A percentile compares a stretch with the other conserved stretches of the same genome.
These are phyloP conservation scores for Cotesia vestalis DNA, from an alignment of 1,140 invertebrate species.

Conservation along the genomic window DNA sequence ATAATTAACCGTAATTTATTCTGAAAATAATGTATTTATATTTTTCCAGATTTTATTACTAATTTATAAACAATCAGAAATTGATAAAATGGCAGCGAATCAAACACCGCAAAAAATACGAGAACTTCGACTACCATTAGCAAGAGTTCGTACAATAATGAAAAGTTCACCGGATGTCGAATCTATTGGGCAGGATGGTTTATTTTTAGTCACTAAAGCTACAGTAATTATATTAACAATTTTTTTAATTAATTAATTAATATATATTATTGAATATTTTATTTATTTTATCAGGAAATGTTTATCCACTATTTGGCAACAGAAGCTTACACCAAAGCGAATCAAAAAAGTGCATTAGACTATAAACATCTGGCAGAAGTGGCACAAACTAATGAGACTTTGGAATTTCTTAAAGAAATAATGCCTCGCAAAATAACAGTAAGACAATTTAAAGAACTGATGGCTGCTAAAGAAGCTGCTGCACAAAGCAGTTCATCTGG, in stretches of 20 bases:
- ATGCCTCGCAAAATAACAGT: slow-evolving; percentile 78
- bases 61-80: not conserved
- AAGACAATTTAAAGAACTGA: slow-evolving; percentile 72
- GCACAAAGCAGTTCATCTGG: slow-evolving; percentile 49
- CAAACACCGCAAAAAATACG: slow-evolving; percentile 51
- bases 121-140: slow-evolving; percentile 71
- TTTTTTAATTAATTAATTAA: slow-evolving; percentile 5
- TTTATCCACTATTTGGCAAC: slow-evolving; percentile 75
- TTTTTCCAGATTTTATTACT: not conserved
- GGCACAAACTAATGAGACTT: slow-evolving; percentile 72
- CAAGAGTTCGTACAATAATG: slow-evolving; percentile 84
- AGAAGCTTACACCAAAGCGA: slow-evolving; percentile 67
- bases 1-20: too few species aligned
- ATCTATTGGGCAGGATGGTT: slow-evolving; percentile 77
- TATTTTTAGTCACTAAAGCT: slow-evolving; percentile 77
- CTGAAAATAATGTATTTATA: not conserved
- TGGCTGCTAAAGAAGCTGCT: slow-evolving; percentile 68
- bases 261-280: slow-evolving; percentile 50
- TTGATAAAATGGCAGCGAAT: slow-evolving; percentile 51
- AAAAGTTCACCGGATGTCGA: slow-evolving; percentile 86
- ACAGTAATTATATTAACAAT: slow-evolving; percentile 68
- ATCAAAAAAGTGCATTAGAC: slow-evolving; percentile 66
- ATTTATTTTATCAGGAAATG: slow-evolving; percentile 66
- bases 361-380: slow-evolving; percentile 77
- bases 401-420: slow-evolving; percentile 76